These are phyloP conservation scores for Amaurobius ferox DNA, from an alignment of 2,888 invertebrate genomes.

Conservation along the genomic window DNA sequence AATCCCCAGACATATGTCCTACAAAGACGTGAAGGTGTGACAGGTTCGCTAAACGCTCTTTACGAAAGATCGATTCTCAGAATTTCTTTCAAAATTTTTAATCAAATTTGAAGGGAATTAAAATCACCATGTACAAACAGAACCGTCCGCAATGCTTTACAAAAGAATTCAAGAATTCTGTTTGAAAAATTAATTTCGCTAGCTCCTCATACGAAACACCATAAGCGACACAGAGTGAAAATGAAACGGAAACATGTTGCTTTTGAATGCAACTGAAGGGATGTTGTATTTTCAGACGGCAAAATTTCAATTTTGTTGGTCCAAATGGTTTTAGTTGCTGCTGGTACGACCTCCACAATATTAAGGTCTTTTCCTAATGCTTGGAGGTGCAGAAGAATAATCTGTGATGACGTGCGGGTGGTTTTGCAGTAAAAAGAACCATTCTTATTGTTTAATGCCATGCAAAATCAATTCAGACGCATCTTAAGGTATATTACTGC, in stretches of 20 bases:
- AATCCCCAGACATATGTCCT: too few species aligned
- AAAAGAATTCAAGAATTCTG: too few species aligned
- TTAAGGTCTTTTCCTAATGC: neutral
- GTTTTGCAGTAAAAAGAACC: slow-evolving; percentile 2
- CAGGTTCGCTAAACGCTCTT: too few species aligned
- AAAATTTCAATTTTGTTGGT: neutral
- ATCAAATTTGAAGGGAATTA: too few species aligned
- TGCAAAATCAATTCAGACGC: neutral
- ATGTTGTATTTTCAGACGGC: neutral
- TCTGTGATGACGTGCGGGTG: neutral
- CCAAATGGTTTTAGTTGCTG: neutral
- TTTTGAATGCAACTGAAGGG: neutral
- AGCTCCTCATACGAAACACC: neutral
- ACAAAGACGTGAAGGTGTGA: too few species aligned
- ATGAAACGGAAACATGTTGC: neutral
- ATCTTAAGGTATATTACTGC: neutral
- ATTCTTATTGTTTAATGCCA: neutral
- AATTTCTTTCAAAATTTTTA: too few species aligned
- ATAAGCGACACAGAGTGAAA: neutral
- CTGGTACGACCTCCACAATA: neutral
- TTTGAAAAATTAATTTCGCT: too few species aligned
- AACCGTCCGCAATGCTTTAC: too few species aligned
- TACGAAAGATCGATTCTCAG: too few species aligned
- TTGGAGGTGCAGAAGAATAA: neutral
- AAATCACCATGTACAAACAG: too few species aligned